phyloP scores from a whole-genome alignment of 1,140 invertebrate genomes.

The Hycleus cichorii region DNA sequence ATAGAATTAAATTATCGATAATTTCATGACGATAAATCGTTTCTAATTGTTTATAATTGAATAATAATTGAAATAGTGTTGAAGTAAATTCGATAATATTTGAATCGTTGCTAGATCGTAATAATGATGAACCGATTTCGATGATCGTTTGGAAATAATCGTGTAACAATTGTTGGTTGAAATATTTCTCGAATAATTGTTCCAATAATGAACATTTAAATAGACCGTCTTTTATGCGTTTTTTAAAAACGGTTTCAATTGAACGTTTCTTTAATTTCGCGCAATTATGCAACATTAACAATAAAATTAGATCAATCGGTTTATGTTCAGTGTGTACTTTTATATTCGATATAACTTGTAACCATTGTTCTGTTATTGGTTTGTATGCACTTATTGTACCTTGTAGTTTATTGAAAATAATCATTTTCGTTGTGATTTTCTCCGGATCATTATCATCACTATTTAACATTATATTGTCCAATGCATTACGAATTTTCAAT shows the following conservation, averaged over 20 bases:
- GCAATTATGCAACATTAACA: conserved; percentile 40
- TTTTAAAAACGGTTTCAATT: conserved; percentile 41
- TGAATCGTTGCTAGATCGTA: conserved; percentile 20
- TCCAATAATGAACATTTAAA: conserved; percentile 40
- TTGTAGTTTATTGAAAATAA: conserved; percentile 30
- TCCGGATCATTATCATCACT: conserved; percentile 14
- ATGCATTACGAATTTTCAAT: conserved; percentile 27
- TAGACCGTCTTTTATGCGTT: conserved; percentile 39
- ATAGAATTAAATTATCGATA: conserved; percentile 26
- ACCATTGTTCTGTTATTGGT: conserved; percentile 26
- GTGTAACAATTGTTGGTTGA: conserved; percentile 37
- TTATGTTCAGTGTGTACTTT: conserved; percentile 30
- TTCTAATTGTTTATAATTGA: conserved; percentile 23
- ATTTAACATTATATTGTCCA: conserved; percentile 28
- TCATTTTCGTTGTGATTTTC: conserved; percentile 24
- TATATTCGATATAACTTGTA: conserved; percentile 28
- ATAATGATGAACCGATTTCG: conserved; percentile 36
- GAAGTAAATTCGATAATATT: conserved; percentile 23
- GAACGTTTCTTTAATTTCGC: conserved; percentile 38
- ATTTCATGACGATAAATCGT: conserved; percentile 28
- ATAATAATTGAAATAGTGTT: conserved; percentile 25
- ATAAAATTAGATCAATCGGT: conserved; percentile 41
- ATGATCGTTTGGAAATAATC: conserved; percentile 39
- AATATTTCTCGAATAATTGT: conserved; percentile 36
- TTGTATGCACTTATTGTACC: conserved; percentile 19